phyloP scores from a whole-genome alignment of 2,113 vertebrate genomes.

The Centrocercus urophasianus region DNA sequence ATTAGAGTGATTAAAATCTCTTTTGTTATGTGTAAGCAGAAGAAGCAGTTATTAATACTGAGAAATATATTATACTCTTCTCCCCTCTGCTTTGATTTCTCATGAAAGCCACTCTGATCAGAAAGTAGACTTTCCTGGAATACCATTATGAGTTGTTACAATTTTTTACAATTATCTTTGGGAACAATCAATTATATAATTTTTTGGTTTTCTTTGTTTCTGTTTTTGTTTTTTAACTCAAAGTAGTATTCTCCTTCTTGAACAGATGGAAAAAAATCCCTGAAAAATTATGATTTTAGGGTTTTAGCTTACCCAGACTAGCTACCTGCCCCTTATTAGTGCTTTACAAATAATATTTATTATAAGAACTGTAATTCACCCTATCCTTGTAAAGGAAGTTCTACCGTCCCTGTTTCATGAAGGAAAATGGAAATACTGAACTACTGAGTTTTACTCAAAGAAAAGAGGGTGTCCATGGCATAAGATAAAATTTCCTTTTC shows the following conservation, averaged over 20 bases:
- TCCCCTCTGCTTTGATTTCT: background rate
- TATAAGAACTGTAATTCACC: background rate
- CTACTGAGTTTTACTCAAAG: background rate
- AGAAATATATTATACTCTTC: background rate
- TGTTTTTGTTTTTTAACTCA: background rate
- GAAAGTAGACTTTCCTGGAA: background rate
- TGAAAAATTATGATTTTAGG: background rate
- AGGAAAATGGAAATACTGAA: background rate
- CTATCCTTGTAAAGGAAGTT: background rate
- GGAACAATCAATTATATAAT: background rate
- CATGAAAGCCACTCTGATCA: background rate
- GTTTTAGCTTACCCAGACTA: background rate
- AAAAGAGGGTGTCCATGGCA: background rate
- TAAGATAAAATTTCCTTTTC: background rate
- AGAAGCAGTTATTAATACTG: conserved; percentile 54
- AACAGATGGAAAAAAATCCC: background rate
- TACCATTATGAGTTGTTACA: background rate
- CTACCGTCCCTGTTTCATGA: background rate
- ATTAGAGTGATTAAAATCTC: conserved; percentile 58
- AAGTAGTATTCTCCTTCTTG: accelerated
- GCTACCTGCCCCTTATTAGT: background rate
- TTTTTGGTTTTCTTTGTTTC: background rate
- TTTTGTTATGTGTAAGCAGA: conserved; percentile 65
- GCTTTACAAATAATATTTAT: background rate
- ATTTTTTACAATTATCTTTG: background rate